These are phyloP conservation scores for Drosophila borealis DNA, from an alignment of 2,888 invertebrate genomes.

Conservation along the genomic window DNA sequence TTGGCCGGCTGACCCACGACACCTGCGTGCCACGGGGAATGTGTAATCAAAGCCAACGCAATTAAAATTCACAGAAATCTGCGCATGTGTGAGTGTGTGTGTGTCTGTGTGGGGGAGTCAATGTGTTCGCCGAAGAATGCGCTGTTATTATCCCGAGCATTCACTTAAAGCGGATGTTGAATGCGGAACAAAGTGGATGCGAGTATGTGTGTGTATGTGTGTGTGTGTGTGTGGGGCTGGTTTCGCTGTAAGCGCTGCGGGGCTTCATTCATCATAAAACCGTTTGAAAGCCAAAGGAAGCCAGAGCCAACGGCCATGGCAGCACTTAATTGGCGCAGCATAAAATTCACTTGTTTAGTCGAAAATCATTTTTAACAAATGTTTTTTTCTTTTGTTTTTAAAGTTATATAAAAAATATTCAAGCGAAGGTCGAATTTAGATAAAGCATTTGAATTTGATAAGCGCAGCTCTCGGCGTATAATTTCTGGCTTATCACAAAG, in stretches of 20 bases:
- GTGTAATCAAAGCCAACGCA: constrained; percentile 56
- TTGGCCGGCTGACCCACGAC: constrained; percentile 27
- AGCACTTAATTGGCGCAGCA: constrained; percentile 29
- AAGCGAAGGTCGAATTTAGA: constrained; percentile 21
- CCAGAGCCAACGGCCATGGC: constrained; percentile 15
- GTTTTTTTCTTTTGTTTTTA: neutral
- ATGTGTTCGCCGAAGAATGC: constrained; percentile 29
- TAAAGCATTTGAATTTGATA: constrained; percentile 26
- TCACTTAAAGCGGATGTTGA: constrained; percentile 42
- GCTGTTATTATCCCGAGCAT: constrained; percentile 35
- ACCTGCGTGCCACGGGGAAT: constrained; percentile 37
- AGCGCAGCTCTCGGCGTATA: constrained; percentile 2
- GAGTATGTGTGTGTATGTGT: neutral
- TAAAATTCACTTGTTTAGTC: constrained; percentile 30
- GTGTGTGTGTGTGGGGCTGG: neutral
- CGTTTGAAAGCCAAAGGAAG: constrained; percentile 22
- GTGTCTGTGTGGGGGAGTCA: constrained; percentile 1
- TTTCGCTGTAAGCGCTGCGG: neutral
- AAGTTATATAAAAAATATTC: neutral
- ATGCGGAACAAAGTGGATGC: constrained; percentile 11
- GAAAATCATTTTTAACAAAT: constrained; percentile 2
- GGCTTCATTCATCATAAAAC: constrained; percentile 40
- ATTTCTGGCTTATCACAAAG: constrained; percentile 37
- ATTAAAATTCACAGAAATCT: constrained; percentile 54
- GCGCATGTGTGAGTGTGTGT: neutral